A percentile compares a stretch with the other conserved stretches of the same genome.
Evolutionary conservation across 2,888 invertebrate genomes (phyloP).

Genomic region (Caenorhabditis drosophilae): DNA sequence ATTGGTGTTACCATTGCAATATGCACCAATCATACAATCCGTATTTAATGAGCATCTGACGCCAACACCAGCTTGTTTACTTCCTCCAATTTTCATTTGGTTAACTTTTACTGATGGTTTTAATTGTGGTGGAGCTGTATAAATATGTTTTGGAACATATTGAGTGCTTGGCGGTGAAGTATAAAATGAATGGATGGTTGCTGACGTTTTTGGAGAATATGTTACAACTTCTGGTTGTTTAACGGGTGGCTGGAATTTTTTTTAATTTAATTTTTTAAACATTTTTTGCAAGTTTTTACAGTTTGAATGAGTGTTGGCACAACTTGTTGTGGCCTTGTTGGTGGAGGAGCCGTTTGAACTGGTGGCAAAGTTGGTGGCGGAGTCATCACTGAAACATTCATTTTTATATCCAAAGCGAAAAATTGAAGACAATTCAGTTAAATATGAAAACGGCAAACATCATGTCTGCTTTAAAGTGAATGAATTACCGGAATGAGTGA

Average conservation of each 20-base stretch:
- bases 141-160: slow-evolving; percentile 26
- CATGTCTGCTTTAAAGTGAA: too few species aligned
- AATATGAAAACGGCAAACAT: too few species aligned
- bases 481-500: slow-evolving; percentile 26
- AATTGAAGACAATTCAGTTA: too few species aligned
- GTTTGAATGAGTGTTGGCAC: not conserved
- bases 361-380: slow-evolving; percentile 31
- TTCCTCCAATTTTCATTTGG: slow-evolving; percentile 45
- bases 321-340: slow-evolving; percentile 8
- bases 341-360: slow-evolving; percentile 30
- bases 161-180: slow-evolving; percentile 44
- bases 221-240: too few species aligned
- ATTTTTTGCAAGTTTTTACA: slow-evolving; percentile 9
- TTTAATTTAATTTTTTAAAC: too few species aligned
- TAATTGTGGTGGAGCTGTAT: slow-evolving; percentile 23
- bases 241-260: too few species aligned
- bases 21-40: slow-evolving; percentile 68
- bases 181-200: slow-evolving; percentile 22
- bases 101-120: slow-evolving; percentile 35
- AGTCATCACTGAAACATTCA: slow-evolving; percentile 25
- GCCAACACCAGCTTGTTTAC: slow-evolving; percentile 64
- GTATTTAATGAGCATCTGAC: slow-evolving; percentile 64
- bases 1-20: slow-evolving; percentile 67
- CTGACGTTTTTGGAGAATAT: too few species aligned
- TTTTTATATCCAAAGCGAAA: too few species aligned